Evolutionary conservation across 2,797 vertebrate genomes (phyloP).

Genomic region (Diceros bicornis): DNA sequence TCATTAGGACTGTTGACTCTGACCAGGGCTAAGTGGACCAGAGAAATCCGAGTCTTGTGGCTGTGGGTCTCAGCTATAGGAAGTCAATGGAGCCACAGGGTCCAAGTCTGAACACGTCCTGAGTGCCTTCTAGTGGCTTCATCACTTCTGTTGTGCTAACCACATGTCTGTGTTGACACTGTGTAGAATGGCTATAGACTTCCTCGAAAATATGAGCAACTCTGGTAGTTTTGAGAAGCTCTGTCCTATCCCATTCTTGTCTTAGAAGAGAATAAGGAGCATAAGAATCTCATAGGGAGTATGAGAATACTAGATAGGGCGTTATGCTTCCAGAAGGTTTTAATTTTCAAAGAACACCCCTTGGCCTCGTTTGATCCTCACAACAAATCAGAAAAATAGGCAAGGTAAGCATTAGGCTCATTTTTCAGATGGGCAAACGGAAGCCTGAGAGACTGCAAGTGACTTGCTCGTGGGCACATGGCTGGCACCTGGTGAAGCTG

Average conservation of each 20-base stretch:
- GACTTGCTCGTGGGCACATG: not conserved
- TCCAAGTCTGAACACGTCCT: not conserved
- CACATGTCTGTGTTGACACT: not conserved
- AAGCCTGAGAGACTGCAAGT: not conserved
- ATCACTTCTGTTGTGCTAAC: not conserved
- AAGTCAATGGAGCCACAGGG: not conserved
- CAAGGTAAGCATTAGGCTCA: not conserved
- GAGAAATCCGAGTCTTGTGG: not conserved
- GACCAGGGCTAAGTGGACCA: not conserved
- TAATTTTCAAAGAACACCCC: conserved; percentile 15
- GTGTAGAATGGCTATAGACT: not conserved
- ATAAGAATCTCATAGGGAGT: not conserved
- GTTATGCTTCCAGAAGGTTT: conserved; percentile 29
- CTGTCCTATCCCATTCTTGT: not conserved
- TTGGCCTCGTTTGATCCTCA: conserved; percentile 6
- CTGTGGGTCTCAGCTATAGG: not conserved
- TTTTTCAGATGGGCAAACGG: conserved; percentile 20
- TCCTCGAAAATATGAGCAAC: conserved; percentile 31
- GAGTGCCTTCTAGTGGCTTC: not conserved
- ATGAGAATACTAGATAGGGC: not conserved
- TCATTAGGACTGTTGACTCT: not conserved
- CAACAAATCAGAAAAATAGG: conserved; percentile 19
- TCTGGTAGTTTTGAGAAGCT: conserved; percentile 23
- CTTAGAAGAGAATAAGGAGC: not conserved
- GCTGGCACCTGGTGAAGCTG: not conserved